A percentile compares a stretch with the other conserved stretches of the same genome.
These are phyloP conservation scores for Upupa epops DNA, from an alignment of 2,113 vertebrate genomes.

Conservation along the genomic window DNA sequence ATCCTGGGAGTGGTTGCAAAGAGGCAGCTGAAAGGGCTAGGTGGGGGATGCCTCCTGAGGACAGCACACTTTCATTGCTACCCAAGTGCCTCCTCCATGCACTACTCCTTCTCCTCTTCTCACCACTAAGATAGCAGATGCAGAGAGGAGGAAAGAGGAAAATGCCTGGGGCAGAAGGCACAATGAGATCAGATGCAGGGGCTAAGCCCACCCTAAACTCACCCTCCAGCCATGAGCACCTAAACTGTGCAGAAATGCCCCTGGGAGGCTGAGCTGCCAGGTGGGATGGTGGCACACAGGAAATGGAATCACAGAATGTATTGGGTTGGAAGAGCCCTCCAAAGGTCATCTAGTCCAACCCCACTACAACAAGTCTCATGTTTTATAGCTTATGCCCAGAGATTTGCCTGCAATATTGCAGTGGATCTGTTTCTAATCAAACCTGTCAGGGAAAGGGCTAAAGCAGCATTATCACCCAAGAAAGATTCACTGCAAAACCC, in stretches of 20 bases:
- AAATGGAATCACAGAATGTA: too few species aligned
- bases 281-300: not conserved
- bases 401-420: not conserved
- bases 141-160: not conserved
- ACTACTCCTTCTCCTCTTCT: not conserved
- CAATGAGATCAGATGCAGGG: not conserved
- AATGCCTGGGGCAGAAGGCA: not conserved
- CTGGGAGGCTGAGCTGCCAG: not conserved
- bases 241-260: not conserved
- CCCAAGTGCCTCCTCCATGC: fast-evolving
- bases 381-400: not conserved
- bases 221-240: fast-evolving
- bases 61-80: not conserved
- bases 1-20: not conserved
- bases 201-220: not conserved
- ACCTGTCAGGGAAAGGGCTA: not conserved
- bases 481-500: not conserved
- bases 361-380: too few species aligned
- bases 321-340: too few species aligned
- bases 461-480: not conserved
- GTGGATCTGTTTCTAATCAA: not conserved
- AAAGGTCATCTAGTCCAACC: too few species aligned
- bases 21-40: not conserved
- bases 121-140: not conserved
- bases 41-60: not conserved